Evolutionary conservation across 2,888 invertebrate species (phyloP).

Genomic region (Malachius bipustulatus): DNA sequence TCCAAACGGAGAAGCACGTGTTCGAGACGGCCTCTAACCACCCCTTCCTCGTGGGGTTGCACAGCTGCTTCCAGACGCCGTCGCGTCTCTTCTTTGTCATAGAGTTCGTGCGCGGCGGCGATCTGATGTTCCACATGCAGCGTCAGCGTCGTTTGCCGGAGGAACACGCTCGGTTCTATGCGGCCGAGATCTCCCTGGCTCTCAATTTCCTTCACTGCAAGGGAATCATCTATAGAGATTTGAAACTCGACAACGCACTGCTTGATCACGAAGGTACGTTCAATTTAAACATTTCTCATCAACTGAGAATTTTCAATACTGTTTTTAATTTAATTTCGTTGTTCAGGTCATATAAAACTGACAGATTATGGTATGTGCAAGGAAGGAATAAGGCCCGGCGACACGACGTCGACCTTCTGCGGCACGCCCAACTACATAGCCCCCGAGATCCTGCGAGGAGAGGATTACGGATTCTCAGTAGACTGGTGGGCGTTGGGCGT

Average conservation of each 20-base stretch:
- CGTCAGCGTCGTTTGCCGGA: constrained; percentile 90
- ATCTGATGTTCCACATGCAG: too few relatives aligned
- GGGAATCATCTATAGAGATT: constrained; percentile 95
- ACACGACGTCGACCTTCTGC: constrained; percentile 92
- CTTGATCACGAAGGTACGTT: constrained; percentile 97
- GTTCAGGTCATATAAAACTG: constrained; percentile 96
- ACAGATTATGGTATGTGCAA: constrained; percentile 99
- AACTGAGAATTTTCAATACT: too few relatives aligned
- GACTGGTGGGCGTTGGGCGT: constrained; percentile 99
- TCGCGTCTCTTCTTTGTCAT: constrained; percentile 96
- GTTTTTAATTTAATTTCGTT: too few relatives aligned
- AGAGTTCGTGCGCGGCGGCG: constrained; percentile 98
- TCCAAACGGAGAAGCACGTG: constrained; percentile 99
- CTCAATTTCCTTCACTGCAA: constrained; percentile 96
- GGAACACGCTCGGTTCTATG: constrained; percentile 96
- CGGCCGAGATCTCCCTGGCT: too few relatives aligned
- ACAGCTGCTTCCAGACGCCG: constrained; percentile 98
- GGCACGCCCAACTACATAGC: constrained; percentile 98
- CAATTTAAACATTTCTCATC: too few relatives aligned
- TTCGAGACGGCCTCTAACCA: constrained; percentile 99
- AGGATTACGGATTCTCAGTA: too few relatives aligned
- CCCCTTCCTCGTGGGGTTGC: constrained; percentile 97
- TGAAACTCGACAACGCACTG: constrained; percentile 94
- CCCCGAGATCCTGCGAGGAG: too few relatives aligned
- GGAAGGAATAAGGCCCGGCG: constrained; percentile 88